phyloP scores from a whole-genome alignment of 2,888 invertebrate genomes.

The Rhorus exstirpatorius region DNA sequence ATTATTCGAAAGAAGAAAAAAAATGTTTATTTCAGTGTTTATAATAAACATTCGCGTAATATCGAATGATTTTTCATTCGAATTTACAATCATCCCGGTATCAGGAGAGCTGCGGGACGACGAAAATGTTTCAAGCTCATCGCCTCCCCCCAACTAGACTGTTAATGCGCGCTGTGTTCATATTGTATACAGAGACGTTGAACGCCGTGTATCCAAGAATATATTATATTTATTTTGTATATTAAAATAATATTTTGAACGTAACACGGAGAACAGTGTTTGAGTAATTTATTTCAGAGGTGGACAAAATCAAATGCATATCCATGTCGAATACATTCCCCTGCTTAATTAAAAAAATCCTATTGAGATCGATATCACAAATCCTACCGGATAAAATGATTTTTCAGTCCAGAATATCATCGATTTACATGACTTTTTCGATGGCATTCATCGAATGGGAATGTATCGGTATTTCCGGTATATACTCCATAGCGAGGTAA shows the following conservation, averaged over 20 bases:
- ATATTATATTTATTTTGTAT: slow-evolving; percentile 66
- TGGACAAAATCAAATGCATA: neutral
- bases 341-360: too few relatives aligned
- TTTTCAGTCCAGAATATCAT: too few relatives aligned
- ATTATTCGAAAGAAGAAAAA: neutral
- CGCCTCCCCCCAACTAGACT: slow-evolving; percentile 54
- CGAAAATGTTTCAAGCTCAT: slow-evolving; percentile 43
- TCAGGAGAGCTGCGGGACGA: slow-evolving; percentile 13
- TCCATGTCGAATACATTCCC: too few relatives aligned
- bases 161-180: slow-evolving; percentile 61
- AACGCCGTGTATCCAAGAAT: slow-evolving; percentile 74
- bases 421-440: too few relatives aligned
- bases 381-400: too few relatives aligned
- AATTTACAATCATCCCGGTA: neutral
- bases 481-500: too few relatives aligned
- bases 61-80: slow-evolving; percentile 9
- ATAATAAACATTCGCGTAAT: neutral
- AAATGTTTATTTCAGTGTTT: neutral
- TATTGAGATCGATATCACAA: too few relatives aligned
- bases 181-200: slow-evolving; percentile 74
- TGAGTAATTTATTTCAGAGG: neutral
- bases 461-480: too few relatives aligned
- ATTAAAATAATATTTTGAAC: slow-evolving; percentile 36
- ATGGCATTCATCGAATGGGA: too few relatives aligned
- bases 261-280: neutral